phyloP scores from a whole-genome alignment of 53 echinoderm and acorn worm genomes.

The Antedon mediterranea region DNA sequence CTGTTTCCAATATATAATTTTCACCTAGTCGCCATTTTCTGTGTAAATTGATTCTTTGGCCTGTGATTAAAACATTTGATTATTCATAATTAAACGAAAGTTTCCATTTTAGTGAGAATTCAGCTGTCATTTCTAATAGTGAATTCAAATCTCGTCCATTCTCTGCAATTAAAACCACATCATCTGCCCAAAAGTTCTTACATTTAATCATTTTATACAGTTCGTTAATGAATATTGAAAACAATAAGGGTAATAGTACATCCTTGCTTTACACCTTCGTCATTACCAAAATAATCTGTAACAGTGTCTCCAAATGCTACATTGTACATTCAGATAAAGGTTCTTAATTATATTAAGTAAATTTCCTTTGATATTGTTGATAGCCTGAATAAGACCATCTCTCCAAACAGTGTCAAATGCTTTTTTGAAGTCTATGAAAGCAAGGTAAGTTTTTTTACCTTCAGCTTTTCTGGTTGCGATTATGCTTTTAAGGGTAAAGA shows the following conservation, averaged over 20 bases:
- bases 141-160: slow-evolving; percentile 1
- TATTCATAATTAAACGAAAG: slow-evolving; percentile 11
- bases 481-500: neutral
- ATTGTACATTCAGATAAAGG: slow-evolving; percentile 6
- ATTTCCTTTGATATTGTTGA: slow-evolving; percentile 4
- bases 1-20: neutral
- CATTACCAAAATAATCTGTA: slow-evolving; percentile 10
- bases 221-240: slow-evolving; percentile 7
- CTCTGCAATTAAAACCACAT: slow-evolving; percentile 9
- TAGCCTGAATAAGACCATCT: slow-evolving; percentile 11
- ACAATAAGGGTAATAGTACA: slow-evolving; percentile 14
- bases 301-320: slow-evolving; percentile 1
- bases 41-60: neutral
- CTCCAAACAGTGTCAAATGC: slow-evolving; percentile 17
- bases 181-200: slow-evolving; percentile 13
- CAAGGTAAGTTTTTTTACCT: slow-evolving; percentile 8
- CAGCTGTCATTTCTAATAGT: slow-evolving; percentile 2
- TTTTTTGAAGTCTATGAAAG: slow-evolving; percentile 11
- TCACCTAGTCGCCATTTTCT: slow-evolving; percentile 3
- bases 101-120: slow-evolving; percentile 6
- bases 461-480: neutral
- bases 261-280: slow-evolving; percentile 10
- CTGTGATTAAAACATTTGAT: slow-evolving; percentile 10
- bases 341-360: slow-evolving; percentile 8
- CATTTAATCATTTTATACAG: neutral